These are phyloP conservation scores for Drosophila pseudoobscura DNA, from an alignment of 1,140 invertebrate genomes.

Conservation along the genomic window DNA sequence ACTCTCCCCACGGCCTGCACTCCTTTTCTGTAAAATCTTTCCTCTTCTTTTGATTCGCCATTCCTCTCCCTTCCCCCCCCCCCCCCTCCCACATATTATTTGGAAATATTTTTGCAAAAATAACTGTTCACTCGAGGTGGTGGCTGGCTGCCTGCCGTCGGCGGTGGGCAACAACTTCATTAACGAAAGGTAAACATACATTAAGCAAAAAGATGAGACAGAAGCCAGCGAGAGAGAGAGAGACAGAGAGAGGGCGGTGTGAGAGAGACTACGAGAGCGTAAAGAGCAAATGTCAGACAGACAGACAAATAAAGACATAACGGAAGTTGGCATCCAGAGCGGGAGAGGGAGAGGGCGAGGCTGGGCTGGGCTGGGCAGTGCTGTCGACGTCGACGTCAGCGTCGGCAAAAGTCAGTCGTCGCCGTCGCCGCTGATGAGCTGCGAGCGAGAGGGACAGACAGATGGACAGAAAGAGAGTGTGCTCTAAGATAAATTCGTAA, in stretches of 20 bases:
- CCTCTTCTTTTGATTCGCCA: neutral
- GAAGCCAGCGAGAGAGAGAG: neutral
- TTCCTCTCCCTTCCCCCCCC: constrained; percentile 11
- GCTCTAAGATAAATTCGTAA: constrained; percentile 5
- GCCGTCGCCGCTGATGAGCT: constrained; percentile 58
- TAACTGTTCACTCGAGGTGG: constrained; percentile 38
- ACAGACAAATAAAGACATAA: constrained; percentile 79
- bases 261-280: constrained; percentile 7
- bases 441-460: constrained; percentile 3
- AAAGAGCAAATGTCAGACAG: constrained; percentile 37
- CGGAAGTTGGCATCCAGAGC: constrained; percentile 60
- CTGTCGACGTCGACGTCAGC: constrained; percentile 46
- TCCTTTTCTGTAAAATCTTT: neutral
- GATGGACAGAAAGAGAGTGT: constrained; percentile 7
- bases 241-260: neutral
- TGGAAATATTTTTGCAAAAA: constrained; percentile 73
- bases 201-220: constrained; percentile 52
- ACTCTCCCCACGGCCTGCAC: neutral
- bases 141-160: constrained; percentile 4
- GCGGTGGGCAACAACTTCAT: constrained; percentile 76
- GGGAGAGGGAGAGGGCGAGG: constrained; percentile 21
- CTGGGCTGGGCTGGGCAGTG: constrained; percentile 16
- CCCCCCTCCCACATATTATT: constrained; percentile 26
- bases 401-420: constrained; percentile 20
- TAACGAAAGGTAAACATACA: constrained; percentile 82